phyloP scores from a whole-genome alignment of 1,140 invertebrate genomes.

The Sinella curviseta region DNA sequence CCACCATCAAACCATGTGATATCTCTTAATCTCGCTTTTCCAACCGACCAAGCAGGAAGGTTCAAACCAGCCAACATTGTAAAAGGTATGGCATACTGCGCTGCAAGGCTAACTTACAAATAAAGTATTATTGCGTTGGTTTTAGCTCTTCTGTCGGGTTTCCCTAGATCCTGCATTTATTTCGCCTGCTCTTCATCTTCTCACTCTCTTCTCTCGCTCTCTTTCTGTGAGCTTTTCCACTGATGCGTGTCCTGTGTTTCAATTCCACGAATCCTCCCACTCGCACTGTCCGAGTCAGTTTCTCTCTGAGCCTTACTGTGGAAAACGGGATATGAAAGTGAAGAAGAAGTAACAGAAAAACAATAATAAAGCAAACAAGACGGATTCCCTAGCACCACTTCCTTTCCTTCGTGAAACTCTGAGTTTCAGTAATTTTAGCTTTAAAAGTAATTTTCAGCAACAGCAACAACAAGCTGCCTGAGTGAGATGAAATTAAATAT shows the following conservation, averaged over 20 bases:
- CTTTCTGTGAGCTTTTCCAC: neutral
- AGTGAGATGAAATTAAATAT: too few species aligned
- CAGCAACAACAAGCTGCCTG: too few species aligned
- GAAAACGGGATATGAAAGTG: neutral
- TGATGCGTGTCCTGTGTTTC: neutral
- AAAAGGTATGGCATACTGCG: neutral
- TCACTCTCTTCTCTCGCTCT: too few species aligned
- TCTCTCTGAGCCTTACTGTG: too few species aligned
- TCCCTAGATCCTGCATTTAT: neutral
- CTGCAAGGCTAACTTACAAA: neutral
- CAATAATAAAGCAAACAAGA: neutral
- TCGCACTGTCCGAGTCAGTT: neutral
- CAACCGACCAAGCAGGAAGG: neutral
- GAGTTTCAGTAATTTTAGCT: too few species aligned
- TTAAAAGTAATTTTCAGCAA: too few species aligned
- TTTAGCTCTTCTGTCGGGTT: neutral
- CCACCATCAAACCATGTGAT: neutral
- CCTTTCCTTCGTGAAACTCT: neutral
- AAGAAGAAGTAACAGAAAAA: neutral
- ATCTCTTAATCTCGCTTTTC: slow-evolving; percentile 25
- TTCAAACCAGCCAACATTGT: neutral
- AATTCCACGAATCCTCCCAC: neutral
- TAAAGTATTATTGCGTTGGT: neutral
- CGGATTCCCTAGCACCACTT: neutral
- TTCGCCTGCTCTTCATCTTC: neutral